Evolutionary conservation across 2,888 invertebrate species (phyloP).

Genomic region (Ophion obscuratus): DNA sequence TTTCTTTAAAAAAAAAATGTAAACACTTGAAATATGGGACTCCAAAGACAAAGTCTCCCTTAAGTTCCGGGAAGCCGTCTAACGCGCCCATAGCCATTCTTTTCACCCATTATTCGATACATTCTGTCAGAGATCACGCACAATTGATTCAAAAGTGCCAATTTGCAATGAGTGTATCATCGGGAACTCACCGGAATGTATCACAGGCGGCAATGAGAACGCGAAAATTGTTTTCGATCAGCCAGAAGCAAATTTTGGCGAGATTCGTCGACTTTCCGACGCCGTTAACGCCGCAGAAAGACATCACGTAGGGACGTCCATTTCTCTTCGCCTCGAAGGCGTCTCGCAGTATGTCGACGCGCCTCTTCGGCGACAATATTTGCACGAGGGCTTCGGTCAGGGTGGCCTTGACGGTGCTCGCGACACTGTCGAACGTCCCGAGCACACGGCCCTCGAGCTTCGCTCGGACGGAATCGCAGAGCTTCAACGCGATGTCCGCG

Average conservation of each 20-base stretch:
- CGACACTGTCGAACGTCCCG: conserved; percentile 98
- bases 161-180: neutral
- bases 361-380: conserved; percentile 96
- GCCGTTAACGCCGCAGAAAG: conserved; percentile 99
- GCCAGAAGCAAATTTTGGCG: conserved; percentile 99
- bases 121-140: neutral
- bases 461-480: conserved; percentile 96
- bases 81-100: neutral
- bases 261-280: conserved; percentile 99
- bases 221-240: conserved; percentile 97
- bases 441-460: conserved; percentile 96
- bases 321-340: conserved; percentile 94
- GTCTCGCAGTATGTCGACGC: conserved; percentile 98
- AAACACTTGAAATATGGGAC: too few species aligned
- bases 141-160: neutral
- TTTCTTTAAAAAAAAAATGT: too few species aligned
- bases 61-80: too few species aligned
- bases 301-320: conserved; percentile 96
- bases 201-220: conserved; percentile 99
- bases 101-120: neutral
- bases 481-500: conserved; percentile 95
- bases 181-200: conserved; percentile 89
- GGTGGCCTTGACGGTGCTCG: conserved; percentile 93
- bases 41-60: too few species aligned
- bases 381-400: conserved; percentile 96